Conservation (phyloP, 35 echinoderm and acorn worm genomes). For the Apostichopus parvimensis region DNA sequence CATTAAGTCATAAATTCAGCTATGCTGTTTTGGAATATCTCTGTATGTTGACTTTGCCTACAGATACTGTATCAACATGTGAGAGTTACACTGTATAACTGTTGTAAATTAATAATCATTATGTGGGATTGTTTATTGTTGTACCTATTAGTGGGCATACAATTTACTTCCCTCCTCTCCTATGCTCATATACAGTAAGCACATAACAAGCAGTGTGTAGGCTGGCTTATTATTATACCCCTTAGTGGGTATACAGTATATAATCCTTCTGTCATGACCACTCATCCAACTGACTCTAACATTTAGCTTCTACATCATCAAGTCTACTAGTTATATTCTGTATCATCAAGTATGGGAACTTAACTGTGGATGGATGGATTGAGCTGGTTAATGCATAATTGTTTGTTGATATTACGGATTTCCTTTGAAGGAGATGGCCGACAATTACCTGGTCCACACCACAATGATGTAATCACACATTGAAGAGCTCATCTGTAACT, state of each 20-base stretch:
- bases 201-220: too few relatives aligned
- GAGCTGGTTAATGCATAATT: not conserved
- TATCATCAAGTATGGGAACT: not conserved
- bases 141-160: too few relatives aligned
- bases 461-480: not conserved
- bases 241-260: not conserved
- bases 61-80: too few relatives aligned
- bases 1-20: too few relatives aligned
- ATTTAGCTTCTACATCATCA: not conserved
- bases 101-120: too few relatives aligned
- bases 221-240: too few relatives aligned
- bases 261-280: not conserved
- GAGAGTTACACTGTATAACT: too few relatives aligned
- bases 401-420: conserved; percentile 35
- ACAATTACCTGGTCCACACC: not conserved
- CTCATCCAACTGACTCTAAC: not conserved
- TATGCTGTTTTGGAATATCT: too few relatives aligned
- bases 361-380: not conserved
- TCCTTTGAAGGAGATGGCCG: conserved; percentile 29
- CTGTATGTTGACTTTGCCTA: too few relatives aligned
- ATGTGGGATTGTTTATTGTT: too few relatives aligned
- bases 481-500: not conserved
- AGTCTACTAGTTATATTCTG: not conserved
- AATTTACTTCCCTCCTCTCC: too few relatives aligned
- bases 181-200: too few relatives aligned